Percentiles rank a stretch among this genome's conserved stretches.
phyloP scores from a whole-genome alignment of 2,888 invertebrate genomes.

The Acleris emargana region DNA sequence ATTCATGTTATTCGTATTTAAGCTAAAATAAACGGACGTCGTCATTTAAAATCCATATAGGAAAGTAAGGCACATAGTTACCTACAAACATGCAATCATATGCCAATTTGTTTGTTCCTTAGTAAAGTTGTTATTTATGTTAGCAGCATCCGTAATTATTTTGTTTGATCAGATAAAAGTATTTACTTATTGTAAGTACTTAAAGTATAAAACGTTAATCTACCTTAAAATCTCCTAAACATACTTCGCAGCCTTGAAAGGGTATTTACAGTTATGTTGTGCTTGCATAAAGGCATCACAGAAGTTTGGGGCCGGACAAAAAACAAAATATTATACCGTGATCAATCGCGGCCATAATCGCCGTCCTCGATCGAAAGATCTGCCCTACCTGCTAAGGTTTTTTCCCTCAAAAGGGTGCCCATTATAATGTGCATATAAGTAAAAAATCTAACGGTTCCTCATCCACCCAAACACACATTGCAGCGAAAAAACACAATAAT shows the following conservation, averaged over 20 bases:
- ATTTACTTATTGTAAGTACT: slow-evolving; percentile 1
- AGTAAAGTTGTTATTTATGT: not conserved
- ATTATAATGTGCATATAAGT: slow-evolving; percentile 62
- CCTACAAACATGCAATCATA: not conserved
- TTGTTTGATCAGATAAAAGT: slow-evolving; percentile 15
- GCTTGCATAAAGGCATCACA: slow-evolving; percentile 47
- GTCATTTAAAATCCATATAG: no score
- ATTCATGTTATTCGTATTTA: no score
- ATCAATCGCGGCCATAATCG: slow-evolving; percentile 68
- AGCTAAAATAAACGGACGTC: no score
- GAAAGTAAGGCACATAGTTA: no score
- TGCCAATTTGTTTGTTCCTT: not conserved
- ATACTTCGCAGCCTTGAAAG: slow-evolving; percentile 59
- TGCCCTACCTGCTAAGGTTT: slow-evolving; percentile 75
- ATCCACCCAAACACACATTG: slow-evolving; percentile 77
- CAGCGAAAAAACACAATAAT: slow-evolving; percentile 75
- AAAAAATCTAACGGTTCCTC: slow-evolving; percentile 77
- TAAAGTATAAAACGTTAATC: slow-evolving; percentile 5
- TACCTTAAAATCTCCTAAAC: slow-evolving; percentile 35
- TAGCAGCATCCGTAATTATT: slow-evolving; percentile 1
- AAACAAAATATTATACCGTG: slow-evolving; percentile 61
- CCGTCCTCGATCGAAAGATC: slow-evolving; percentile 70
- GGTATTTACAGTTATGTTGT: slow-evolving; percentile 31
- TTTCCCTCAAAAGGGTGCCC: slow-evolving; percentile 74
- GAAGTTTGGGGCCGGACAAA: slow-evolving; percentile 58